Evolutionary conservation across 30 jellyfish, hydroid and myxozoan species (phyloP).

Genomic region (Aurelia coerulea): DNA sequence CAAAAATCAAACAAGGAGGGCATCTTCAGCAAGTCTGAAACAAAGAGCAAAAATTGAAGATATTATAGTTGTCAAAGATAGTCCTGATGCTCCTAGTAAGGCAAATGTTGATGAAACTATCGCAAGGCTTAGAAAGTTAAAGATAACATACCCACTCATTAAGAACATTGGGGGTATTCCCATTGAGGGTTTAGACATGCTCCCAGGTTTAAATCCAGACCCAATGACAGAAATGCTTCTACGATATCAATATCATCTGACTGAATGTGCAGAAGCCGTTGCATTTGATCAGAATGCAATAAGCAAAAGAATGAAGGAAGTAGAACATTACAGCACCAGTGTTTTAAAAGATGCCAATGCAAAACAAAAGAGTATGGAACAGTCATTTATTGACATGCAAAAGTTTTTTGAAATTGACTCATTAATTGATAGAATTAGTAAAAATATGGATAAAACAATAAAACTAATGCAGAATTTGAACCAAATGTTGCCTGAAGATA

Average conservation of each 20-base stretch:
- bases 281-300: slow-evolving; percentile 93
- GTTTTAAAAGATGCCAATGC: slow-evolving; percentile 63
- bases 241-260: slow-evolving; percentile 86
- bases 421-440: slow-evolving; percentile 59
- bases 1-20: no score
- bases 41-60: slow-evolving; percentile 84
- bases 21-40: background rate
- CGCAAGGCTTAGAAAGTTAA: slow-evolving; percentile 48
- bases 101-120: slow-evolving; percentile 60
- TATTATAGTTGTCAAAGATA: slow-evolving; percentile 75
- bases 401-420: slow-evolving; percentile 74
- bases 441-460: slow-evolving; percentile 59
- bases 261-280: slow-evolving; percentile 97
- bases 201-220: slow-evolving; percentile 72
- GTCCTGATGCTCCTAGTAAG: slow-evolving; percentile 47
- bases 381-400: slow-evolving; percentile 45
- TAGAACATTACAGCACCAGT: slow-evolving; percentile 54
- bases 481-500: slow-evolving; percentile 69
- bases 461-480: slow-evolving; percentile 59
- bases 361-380: slow-evolving; percentile 72
- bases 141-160: slow-evolving; percentile 69
- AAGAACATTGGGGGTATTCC: slow-evolving; percentile 56
- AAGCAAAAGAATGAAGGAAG: slow-evolving; percentile 75
- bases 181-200: slow-evolving; percentile 36
- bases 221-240: slow-evolving; percentile 86